Base-by-base conservation (phyloP, 2,888 invertebrate species). In the Xestia ashworthii region DNA sequence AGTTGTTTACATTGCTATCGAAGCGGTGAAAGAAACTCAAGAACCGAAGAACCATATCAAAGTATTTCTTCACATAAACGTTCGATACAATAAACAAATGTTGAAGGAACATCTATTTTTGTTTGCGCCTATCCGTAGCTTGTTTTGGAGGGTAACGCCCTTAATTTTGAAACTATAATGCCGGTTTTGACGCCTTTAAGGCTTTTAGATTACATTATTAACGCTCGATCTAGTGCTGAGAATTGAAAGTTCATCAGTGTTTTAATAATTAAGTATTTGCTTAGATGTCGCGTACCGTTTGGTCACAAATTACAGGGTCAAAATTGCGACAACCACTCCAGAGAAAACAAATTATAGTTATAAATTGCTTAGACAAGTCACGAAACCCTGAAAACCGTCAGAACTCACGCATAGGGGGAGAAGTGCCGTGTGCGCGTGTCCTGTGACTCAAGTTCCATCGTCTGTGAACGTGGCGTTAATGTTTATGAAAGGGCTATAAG, bases 91-190 rank as follows among this genome's bases (percentile, higher is more conserved):
- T 90, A 91, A 89, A 89, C 89, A 90, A 90, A 89, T 92, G 91
- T 70, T 81, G 68, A 90, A 91, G 92, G 91, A 93, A 90, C 88
- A 87, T 89, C 89, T 92, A 91, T 92, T 91, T 89, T 84, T 83
- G 83, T 82, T 84, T 72, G n/a, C 65, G 78, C 69, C 62, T 67
- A 22, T 72, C 68, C 78, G 46, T 41, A 85, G 85, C 89, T 92
- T 92, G 92, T 90, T 93, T 90, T 81, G 85, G 90, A 84, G 87
- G 88, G 91, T 92, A 93, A 93, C 91, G 93, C 91, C 92, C 92
- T 91, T 92, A 82, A 90, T 91, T 89, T 90, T 87, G 78, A 80
- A 89, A 88, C 86, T 87, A 19, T 38, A 44, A 44, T 65, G n/a
- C 0, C 4, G 44, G n/a, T 41, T 65, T 65, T 65, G 14, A 65